These are phyloP conservation scores for Atrichornis clamosus DNA, from an alignment of 2,113 vertebrate genomes.

Conservation along the genomic window DNA sequence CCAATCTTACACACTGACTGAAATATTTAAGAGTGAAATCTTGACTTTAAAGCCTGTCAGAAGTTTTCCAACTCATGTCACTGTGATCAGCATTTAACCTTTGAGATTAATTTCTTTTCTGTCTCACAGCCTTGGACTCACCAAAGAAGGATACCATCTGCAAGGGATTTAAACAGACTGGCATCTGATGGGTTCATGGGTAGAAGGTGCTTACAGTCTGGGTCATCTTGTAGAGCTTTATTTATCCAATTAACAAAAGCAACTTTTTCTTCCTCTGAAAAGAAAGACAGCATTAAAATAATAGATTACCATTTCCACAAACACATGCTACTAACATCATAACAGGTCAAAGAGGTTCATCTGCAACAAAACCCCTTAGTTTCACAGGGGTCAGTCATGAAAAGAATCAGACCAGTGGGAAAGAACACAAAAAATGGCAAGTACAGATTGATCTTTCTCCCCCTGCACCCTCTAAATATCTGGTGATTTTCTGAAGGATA, in stretches of 20 bases:
- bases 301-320: neutral
- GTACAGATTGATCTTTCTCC: neutral
- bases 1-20: neutral
- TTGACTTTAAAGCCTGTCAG: neutral
- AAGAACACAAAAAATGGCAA: neutral
- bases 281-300: neutral
- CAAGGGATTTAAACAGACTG: constrained; percentile 90
- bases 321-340: neutral
- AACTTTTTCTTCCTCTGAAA: constrained; percentile 95
- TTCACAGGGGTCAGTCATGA: neutral
- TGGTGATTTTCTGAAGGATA: neutral
- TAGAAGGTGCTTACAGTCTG: constrained; percentile 88
- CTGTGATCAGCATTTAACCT: neutral
- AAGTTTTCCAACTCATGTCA: neutral
- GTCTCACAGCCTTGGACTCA: constrained; percentile 61
- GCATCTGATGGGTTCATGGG: constrained; percentile 86
- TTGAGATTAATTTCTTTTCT: neutral
- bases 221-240: constrained; percentile 89
- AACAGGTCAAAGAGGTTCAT: neutral
- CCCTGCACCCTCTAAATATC: neutral
- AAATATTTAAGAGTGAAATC: neutral
- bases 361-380: neutral
- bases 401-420: neutral
- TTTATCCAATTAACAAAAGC: constrained; percentile 99
- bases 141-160: constrained; percentile 95